Evolutionary conservation across 2,797 vertebrate genomes (phyloP).

Genomic region (Discoglossus pictus): DNA sequence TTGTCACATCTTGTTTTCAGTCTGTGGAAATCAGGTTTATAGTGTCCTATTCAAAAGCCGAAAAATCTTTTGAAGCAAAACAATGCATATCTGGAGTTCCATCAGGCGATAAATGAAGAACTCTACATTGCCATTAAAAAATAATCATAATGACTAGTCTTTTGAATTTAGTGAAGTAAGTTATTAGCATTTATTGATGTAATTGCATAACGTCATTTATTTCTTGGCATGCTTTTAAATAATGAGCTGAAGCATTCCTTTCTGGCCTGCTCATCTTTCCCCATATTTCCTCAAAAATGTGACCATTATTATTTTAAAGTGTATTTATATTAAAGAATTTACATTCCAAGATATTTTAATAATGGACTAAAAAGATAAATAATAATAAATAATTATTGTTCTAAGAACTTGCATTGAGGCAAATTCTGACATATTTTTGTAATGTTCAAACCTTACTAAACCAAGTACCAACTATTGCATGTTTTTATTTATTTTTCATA

Average conservation of each 20-base stretch:
- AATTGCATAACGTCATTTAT: constrained; percentile 59
- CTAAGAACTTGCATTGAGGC: too few relatives aligned
- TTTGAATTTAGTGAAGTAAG: constrained; percentile 67
- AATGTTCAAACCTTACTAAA: too few relatives aligned
- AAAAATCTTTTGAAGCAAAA: constrained; percentile 64
- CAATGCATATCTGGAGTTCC: constrained; percentile 72
- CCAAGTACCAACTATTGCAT: too few relatives aligned
- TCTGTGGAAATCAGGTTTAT: constrained; percentile 78
- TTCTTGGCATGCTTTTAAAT: constrained; percentile 54
- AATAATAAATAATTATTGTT: too few relatives aligned
- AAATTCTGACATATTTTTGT: too few relatives aligned
- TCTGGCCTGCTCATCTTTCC: constrained; percentile 51
- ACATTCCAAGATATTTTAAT: too few relatives aligned
- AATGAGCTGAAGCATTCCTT: constrained; percentile 51
- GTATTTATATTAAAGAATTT: too few relatives aligned
- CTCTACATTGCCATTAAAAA: constrained; percentile 73
- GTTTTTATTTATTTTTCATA: too few relatives aligned
- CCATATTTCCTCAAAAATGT: background rate
- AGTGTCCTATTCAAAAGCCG: constrained; percentile 70
- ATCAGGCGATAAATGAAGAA: constrained; percentile 70
- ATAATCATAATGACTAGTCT: constrained; percentile 75
- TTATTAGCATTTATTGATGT: constrained; percentile 64
- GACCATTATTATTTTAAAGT: too few relatives aligned
- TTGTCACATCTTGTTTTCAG: constrained; percentile 85
- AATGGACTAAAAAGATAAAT: too few relatives aligned